Percentiles rank a stretch among this genome's conserved stretches.
Evolutionary conservation across 2,797 vertebrate genomes (phyloP).

Genomic region (Bucorvus abyssinicus): DNA sequence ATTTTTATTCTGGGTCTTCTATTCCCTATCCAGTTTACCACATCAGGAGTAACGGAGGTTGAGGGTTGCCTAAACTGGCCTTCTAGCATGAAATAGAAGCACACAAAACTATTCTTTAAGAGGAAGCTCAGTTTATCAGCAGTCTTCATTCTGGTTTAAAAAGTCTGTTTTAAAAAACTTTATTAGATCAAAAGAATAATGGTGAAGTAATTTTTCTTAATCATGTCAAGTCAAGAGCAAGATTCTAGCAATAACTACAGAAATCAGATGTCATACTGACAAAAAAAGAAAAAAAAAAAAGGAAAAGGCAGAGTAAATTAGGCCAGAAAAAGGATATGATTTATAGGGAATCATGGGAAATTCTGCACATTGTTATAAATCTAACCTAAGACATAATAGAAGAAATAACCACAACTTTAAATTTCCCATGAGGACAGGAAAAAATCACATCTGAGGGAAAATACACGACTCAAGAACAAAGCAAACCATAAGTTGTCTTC

Average conservation of each 20-base stretch:
- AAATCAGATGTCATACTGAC: not conserved
- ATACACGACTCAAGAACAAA: not conserved
- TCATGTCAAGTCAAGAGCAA: not conserved
- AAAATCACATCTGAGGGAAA: not conserved
- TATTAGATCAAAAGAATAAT: not conserved
- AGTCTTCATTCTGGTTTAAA: not conserved
- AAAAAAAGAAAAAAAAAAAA: not conserved
- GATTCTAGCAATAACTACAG: not conserved
- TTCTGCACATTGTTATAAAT: not conserved
- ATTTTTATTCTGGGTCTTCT: not conserved
- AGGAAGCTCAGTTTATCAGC: not conserved
- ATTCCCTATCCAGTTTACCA: not conserved
- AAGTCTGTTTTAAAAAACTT: not conserved
- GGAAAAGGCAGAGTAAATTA: not conserved
- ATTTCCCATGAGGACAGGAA: not conserved
- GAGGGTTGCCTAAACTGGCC: not conserved
- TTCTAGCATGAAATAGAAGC: not conserved
- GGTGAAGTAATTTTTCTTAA: not conserved
- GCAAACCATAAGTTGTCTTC: not conserved
- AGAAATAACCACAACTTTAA: not conserved
- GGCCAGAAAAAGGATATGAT: not conserved
- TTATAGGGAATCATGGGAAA: not conserved
- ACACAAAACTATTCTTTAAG: not conserved
- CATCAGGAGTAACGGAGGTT: not conserved
- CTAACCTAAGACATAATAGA: not conserved